Conservation (phyloP, 2,888 invertebrate genomes). For the Megamerina dolium region DNA sequence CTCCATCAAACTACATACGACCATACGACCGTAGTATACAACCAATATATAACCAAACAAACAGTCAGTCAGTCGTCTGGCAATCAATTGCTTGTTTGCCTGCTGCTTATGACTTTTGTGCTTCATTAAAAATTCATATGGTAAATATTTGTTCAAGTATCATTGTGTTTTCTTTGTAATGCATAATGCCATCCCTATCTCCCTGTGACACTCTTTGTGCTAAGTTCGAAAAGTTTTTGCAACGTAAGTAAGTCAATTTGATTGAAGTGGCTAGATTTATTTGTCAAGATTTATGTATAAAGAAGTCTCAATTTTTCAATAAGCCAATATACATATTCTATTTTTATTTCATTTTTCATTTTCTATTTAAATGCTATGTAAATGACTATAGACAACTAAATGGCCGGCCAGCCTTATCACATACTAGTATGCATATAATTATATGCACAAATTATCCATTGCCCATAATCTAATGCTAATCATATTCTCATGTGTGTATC, state of each 20-base stretch:
- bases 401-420: too few relatives aligned
- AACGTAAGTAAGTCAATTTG: conserved; percentile 16
- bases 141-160: conserved; percentile 20
- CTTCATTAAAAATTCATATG: conserved; percentile 21
- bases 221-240: conserved; percentile 10
- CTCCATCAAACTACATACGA: neutral
- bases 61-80: neutral
- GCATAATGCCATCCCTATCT: neutral
- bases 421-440: too few relatives aligned
- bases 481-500: too few relatives aligned
- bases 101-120: conserved; percentile 9
- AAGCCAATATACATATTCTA: too few relatives aligned
- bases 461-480: too few relatives aligned
- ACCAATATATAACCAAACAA: too few relatives aligned
- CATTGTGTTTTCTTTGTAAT: conserved; percentile 14
- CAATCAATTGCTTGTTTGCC: conserved; percentile 1
- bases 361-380: too few relatives aligned
- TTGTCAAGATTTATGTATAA: too few relatives aligned
- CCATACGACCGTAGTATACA: neutral
- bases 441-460: too few relatives aligned
- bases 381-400: too few relatives aligned
- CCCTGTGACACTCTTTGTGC: neutral
- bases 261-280: conserved; percentile 10
- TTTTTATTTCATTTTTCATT: too few relatives aligned
- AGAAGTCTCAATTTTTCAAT: too few relatives aligned